Evolutionary conservation across 2,888 invertebrate genomes (phyloP), one percentile per base, ranked within the genome.

Genomic region (Rhogogaster chlorosoma): DNA sequence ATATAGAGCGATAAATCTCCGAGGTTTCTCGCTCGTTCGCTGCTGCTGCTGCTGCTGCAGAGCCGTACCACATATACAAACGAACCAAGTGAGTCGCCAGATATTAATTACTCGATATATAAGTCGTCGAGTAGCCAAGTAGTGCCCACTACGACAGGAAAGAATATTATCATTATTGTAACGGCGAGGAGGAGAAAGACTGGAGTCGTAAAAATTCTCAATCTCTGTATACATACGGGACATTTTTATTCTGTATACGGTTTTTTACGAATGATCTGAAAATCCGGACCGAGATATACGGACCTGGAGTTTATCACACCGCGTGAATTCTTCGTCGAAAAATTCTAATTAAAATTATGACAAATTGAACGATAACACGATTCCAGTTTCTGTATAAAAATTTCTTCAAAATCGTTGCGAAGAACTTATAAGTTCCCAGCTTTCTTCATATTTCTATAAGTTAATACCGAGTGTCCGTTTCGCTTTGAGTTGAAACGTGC

Each of bases 1-100:
- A 83, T 83, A 83, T 83, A 83, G 83, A 83, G 83, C 70, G 45
- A 83, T 83, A 83, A 83, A 83, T 83, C 83, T 83, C 49, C 18
- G 38, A 29, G n/a, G 36, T 9, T 29, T 57, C 38, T 57, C 80
- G 80, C 61, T 80, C 42, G 80, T 36, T 77, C 29, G 36, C 38
- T 36, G 26, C 32, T 36, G 7, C 22, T 29, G 9, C 77, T 18
- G 15, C 18, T 29, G 57, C 22, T 57, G 22, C 22, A 42, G 77
- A 36, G 18, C 18, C n/a, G 22, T 9, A 38, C 18, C 78, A 22
- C 49, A 45, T 64, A 80, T 57, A 49, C 38, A 53, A 83, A 64
- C 42, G 42, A 32, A 80, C 67, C 18, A 22, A 83, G 83, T 67
- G 83, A 83, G 70, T 83, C 83, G 42, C 83, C 71, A 42, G 67